Conservation (phyloP, 30 jellyfish, hydroid and myxozoan genomes). For the Hydra vulgaris region DNA sequence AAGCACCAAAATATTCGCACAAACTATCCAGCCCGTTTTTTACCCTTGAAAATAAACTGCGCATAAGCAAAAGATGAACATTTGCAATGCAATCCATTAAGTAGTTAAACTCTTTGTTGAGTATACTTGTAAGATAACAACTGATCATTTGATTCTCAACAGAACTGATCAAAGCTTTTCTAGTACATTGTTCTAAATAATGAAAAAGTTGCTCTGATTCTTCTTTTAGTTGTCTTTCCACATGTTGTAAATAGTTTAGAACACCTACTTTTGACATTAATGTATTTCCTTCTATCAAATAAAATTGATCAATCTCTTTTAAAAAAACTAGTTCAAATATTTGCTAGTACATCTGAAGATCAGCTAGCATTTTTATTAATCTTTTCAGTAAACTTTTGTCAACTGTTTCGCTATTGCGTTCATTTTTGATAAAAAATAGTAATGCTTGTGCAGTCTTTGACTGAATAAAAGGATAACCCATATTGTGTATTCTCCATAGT, state of each 20-base stretch:
- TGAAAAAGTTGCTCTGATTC: conserved; percentile 81
- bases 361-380: conserved; percentile 85
- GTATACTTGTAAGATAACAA: conserved; percentile 50
- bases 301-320: conserved; percentile 61
- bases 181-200: conserved; percentile 84
- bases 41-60: conserved; percentile 64
- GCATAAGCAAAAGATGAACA: conserved; percentile 56
- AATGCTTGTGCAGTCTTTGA: conserved; percentile 76
- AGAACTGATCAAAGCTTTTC: conserved; percentile 70
- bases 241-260: conserved; percentile 69
- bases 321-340: conserved; percentile 65
- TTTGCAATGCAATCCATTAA: conserved; percentile 62
- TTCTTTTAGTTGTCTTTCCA: conserved; percentile 77
- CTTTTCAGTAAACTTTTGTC: conserved; percentile 73
- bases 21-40: conserved; percentile 70
- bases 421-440: conserved; percentile 56
- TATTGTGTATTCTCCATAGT: conserved; percentile 66
- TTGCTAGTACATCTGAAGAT: conserved; percentile 89
- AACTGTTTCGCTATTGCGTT: conserved; percentile 93
- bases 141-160: conserved; percentile 77
- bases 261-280: conserved; percentile 83
- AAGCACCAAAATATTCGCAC: conserved; percentile 65
- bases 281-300: conserved; percentile 83
- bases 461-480: conserved; percentile 64
- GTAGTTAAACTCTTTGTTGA: conserved; percentile 69